These are phyloP conservation scores for Dryas iulia DNA, from an alignment of 1,140 invertebrate species.

Conservation along the genomic window DNA sequence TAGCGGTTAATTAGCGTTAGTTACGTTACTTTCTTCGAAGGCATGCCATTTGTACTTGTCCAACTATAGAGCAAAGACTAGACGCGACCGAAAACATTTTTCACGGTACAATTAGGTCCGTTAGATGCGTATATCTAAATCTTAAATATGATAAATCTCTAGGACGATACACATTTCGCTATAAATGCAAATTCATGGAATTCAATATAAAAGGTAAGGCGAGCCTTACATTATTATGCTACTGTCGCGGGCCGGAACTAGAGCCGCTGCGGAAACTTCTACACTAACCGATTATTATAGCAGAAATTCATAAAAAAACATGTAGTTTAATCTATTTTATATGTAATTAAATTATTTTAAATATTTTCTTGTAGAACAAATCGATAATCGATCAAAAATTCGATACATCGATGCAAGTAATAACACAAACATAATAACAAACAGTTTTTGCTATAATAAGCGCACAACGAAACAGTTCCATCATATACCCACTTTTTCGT, in stretches of 20 bases:
- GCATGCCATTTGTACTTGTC: conserved; percentile 75
- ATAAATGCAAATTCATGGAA: conserved; percentile 81
- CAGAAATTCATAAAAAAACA: not conserved
- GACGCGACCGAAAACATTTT: conserved; percentile 71
- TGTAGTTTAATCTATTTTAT: not conserved
- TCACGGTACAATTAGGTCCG: conserved; percentile 65
- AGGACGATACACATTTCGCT: conserved; percentile 76
- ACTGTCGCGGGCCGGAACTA: conserved; percentile 31
- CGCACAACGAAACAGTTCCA: not conserved
- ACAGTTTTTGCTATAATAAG: not conserved
- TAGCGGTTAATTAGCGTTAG: conserved; percentile 17
- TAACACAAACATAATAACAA: not conserved
- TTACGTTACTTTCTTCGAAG: conserved; percentile 51
- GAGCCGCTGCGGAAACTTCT: conserved; percentile 4
- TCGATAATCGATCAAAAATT: not conserved
- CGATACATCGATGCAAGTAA: not conserved
- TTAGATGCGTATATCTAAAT: conserved; percentile 69
- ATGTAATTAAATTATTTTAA: not conserved
- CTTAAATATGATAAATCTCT: conserved; percentile 78
- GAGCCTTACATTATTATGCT: conserved; percentile 72
- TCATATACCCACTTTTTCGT: conserved; percentile 1
- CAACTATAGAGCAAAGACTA: conserved; percentile 68
- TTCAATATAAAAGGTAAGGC: conserved; percentile 75
- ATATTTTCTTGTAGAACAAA: not conserved
- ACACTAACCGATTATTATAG: conserved; percentile 2